Base-by-base conservation (phyloP, 2,113 vertebrate genomes). In the Crotalus horridus region DNA sequence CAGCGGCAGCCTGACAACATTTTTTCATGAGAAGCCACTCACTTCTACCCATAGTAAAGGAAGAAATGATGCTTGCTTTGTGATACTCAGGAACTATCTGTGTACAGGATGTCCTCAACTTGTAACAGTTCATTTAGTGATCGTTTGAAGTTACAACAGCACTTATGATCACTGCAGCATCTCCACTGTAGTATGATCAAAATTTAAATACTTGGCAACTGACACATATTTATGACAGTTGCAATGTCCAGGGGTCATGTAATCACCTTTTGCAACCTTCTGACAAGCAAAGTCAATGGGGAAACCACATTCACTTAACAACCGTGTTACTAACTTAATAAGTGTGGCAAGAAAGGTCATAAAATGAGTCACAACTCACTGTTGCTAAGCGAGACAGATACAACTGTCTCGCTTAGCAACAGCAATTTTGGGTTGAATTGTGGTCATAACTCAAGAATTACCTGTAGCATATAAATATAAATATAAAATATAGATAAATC, bases 1-100 rank as follows among this genome's bases (percentile, higher is more conserved):
- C n/a, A 94, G 55, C 56, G 92, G 58, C 33, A 89, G 91, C 26
- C 26, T 94, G 61, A 61, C 88, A 46, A 69, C 15, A 92, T 92
- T n/a, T 48, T 29, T 48, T 69, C 6, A 6, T 23, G 87, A 29
- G 87, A 90, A 90, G 59, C 93, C 81, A 43, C 24, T 54, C 51
- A 61, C 24, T 39, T 87, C 7, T 53, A 48, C 7, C 48, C 15
- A 13, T 1, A 93, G 56, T 92, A 94, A 90, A 0, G 81, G 46
- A 93, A 93, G 86, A 94, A 17, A 4, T 64, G 89, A 20, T 81
- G 21, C 20, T n/a, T 46, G 86, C 48, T 24, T 2, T 88, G 33
- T 48, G 10, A 90, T 20, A 26, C 26, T 23, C 11, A 17, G 48
- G 5, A 9, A 8, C 15, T 64, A 20, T 39, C 17, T 81, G 74